Percentiles rank a stretch among this genome's conserved stretches.
Evolutionary conservation across 2,797 vertebrate species (phyloP).

Genomic region (Dendrocincla tyrannina): DNA sequence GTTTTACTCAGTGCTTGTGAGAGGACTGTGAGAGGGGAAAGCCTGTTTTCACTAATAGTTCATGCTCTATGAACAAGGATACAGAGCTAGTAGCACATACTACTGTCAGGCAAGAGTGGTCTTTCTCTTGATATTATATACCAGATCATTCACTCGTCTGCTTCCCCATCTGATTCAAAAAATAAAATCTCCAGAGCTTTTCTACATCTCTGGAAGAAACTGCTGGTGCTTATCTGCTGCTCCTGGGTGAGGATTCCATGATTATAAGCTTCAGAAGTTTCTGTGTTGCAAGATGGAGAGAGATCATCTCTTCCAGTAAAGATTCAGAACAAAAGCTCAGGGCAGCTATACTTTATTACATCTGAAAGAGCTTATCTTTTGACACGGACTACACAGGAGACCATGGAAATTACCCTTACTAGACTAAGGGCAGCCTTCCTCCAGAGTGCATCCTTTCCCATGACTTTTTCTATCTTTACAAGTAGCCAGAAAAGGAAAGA

Average conservation of each 20-base stretch:
- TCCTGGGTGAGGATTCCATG: neutral
- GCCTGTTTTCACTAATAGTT: slow-evolving; percentile 5
- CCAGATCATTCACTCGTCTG: neutral
- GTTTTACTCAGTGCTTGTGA: neutral
- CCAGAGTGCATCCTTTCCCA: neutral
- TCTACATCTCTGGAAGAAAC: neutral
- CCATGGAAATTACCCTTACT: neutral
- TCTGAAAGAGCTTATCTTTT: neutral
- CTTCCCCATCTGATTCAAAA: neutral
- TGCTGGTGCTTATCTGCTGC: neutral
- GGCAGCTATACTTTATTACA: neutral
- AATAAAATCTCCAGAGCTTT: neutral
- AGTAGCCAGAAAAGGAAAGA: neutral
- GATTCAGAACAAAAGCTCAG: slow-evolving; percentile 6
- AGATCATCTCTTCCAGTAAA: neutral
- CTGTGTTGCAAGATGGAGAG: neutral
- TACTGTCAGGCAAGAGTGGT: neutral
- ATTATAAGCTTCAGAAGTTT: neutral
- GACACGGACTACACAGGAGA: neutral
- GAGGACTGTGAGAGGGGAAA: neutral
- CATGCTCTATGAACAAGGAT: neutral
- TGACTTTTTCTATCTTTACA: neutral
- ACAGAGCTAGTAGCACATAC: neutral
- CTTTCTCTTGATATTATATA: neutral
- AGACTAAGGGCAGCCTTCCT: neutral